Evolutionary conservation across 2,888 invertebrate species (phyloP).

Genomic region (Thalpophila matura): DNA sequence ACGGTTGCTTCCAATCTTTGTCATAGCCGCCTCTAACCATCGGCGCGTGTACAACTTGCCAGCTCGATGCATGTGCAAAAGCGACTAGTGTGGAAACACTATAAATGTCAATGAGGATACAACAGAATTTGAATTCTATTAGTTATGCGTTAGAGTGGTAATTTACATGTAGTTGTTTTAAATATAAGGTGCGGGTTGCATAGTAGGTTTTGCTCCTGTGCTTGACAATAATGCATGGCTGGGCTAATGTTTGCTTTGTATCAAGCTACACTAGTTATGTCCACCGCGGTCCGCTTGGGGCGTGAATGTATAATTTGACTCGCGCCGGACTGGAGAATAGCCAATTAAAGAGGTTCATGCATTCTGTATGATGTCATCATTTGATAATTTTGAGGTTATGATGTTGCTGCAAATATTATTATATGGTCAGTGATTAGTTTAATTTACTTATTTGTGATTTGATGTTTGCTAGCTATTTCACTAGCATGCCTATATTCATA

Average conservation of each 20-base stretch:
- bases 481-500: too few relatives aligned
- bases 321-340: conserved; percentile 77
- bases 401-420: background rate
- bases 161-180: conserved; percentile 44
- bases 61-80: conserved; percentile 83
- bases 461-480: accelerated
- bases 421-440: background rate
- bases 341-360: conserved; percentile 88
- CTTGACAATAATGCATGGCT: conserved; percentile 91
- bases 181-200: conserved; percentile 60
- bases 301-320: conserved; percentile 88
- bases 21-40: conserved; percentile 82
- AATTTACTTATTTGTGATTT: background rate
- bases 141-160: background rate
- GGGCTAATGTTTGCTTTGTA: conserved; percentile 90
- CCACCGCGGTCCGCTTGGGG: conserved; percentile 85
- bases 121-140: conserved; percentile 43
- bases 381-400: conserved; percentile 64
- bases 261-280: conserved; percentile 86
- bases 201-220: conserved; percentile 73
- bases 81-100: conserved; percentile 60
- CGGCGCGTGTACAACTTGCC: conserved; percentile 85
- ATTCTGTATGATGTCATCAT: conserved; percentile 83
- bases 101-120: conserved; percentile 48
- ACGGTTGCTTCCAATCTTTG: conserved; percentile 85